Evolutionary conservation across 2,888 invertebrate genomes (phyloP).

Genomic region (Lasioglossum pauxillum): DNA sequence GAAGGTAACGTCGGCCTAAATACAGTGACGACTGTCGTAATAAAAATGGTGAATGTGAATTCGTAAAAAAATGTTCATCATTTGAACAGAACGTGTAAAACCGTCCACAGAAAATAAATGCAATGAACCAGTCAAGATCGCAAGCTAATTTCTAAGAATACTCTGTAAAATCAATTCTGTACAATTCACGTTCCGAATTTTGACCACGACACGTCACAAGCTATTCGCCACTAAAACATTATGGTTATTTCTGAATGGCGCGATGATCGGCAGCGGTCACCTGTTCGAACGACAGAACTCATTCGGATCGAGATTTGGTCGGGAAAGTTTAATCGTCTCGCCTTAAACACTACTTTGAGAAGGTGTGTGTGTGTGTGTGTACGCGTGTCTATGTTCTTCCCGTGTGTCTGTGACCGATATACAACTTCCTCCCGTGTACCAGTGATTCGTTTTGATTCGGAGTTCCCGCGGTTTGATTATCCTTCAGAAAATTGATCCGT

Average conservation of each 20-base stretch:
- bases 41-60: neutral
- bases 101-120: neutral
- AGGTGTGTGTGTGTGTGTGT: neutral
- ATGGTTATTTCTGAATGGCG: neutral
- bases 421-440: neutral
- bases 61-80: neutral
- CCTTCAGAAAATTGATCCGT: conserved; percentile 26
- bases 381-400: neutral
- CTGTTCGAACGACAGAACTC: neutral
- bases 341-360: conserved; percentile 1
- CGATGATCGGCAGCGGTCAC: neutral
- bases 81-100: neutral
- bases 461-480: conserved; percentile 61
- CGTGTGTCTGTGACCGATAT: neutral
- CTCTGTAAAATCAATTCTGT: neutral
- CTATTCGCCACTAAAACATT: neutral
- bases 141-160: neutral
- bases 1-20: no score
- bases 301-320: conserved; percentile 11
- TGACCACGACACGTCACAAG: neutral
- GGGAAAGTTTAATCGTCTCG: conserved; percentile 56
- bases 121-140: neutral
- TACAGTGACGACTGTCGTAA: no score
- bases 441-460: conserved; percentile 53
- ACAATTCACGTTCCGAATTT: neutral